These are phyloP conservation scores for Calyptommatus sinebrachiatus DNA, from an alignment of 2,113 vertebrate species.

Conservation along the genomic window DNA sequence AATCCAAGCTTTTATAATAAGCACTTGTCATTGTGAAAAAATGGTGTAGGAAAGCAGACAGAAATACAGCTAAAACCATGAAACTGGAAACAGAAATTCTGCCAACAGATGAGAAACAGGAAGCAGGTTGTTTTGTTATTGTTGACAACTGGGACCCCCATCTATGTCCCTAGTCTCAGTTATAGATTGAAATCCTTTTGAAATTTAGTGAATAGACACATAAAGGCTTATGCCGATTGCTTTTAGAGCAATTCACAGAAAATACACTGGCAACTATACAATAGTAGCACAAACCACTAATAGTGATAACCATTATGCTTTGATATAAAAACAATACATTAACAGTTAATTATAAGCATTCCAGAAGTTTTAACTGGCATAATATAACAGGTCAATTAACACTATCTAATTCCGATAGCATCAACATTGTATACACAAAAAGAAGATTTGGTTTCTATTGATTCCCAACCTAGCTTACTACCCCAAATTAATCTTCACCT, in stretches of 20 bases:
- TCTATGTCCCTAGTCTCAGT: too few species aligned
- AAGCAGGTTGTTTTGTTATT: too few species aligned
- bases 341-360: neutral
- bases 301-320: neutral
- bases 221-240: neutral
- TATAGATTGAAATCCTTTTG: neutral
- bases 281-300: neutral
- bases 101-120: too few species aligned
- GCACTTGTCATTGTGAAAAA: too few species aligned
- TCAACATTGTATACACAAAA: neutral
- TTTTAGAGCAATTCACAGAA: neutral
- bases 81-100: too few species aligned
- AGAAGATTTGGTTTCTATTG: too few species aligned
- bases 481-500: too few species aligned
- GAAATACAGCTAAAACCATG: too few species aligned
- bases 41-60: too few species aligned
- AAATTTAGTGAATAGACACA: neutral
- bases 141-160: too few species aligned
- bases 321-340: neutral
- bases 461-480: too few species aligned
- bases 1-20: too few species aligned
- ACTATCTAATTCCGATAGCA: neutral
- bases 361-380: neutral
- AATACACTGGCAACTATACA: neutral
- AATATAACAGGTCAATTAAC: neutral